A percentile compares a stretch with the other conserved stretches of the same genome.
phyloP scores from a whole-genome alignment of 2,888 invertebrate species.

The Tenthredo scrophulariae region DNA sequence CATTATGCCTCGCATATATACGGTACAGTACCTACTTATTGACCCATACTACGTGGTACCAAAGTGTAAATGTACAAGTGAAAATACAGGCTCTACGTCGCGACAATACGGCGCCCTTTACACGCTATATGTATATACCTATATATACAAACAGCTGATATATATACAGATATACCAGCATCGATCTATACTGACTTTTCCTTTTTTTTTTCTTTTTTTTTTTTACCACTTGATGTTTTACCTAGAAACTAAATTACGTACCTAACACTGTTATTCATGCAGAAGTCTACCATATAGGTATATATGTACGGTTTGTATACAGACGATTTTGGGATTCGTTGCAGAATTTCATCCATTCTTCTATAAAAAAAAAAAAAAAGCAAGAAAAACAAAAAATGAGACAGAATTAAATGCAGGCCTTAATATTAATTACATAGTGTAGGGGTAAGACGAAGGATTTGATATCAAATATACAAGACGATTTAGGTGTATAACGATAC shows the following conservation, averaged over 20 bases:
- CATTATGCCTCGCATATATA: background rate
- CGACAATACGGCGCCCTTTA: constrained; percentile 42
- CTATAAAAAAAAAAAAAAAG: background rate
- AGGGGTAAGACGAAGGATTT: background rate
- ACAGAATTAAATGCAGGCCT: background rate
- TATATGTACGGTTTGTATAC: background rate
- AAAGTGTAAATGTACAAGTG: constrained; percentile 23
- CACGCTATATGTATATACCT: background rate
- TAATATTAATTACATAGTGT: background rate
- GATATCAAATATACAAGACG: background rate
- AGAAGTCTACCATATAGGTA: too few species aligned
- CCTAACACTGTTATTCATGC: background rate
- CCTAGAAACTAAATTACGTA: background rate
- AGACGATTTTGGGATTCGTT: background rate
- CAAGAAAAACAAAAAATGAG: background rate
- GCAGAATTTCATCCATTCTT: background rate
- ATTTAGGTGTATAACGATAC: background rate
- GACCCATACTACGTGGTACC: background rate
- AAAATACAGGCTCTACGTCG: constrained; percentile 27
- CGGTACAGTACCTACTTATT: background rate
- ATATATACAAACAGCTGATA: background rate
- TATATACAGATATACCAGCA: background rate
- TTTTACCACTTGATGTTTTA: background rate
- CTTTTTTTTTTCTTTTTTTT: background rate
- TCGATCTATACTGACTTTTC: constrained; percentile 18